Base-by-base conservation (phyloP, 2,888 invertebrate species). In the Drosophila anceps region DNA sequence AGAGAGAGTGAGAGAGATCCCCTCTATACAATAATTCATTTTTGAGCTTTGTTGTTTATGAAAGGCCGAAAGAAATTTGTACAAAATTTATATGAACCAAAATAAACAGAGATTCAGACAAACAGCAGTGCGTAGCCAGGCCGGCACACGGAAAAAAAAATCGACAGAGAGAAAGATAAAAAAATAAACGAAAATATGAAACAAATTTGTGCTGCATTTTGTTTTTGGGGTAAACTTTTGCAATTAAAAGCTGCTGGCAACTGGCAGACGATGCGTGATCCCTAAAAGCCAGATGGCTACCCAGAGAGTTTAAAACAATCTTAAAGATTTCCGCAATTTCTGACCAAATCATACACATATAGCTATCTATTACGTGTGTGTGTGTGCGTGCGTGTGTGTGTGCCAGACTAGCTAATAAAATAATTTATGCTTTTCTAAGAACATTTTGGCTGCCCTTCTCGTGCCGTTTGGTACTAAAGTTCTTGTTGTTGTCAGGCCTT, bases 1-100 rank as follows among this genome's bases (percentile, higher is more conserved):
- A 43, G 15, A 12, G 27, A 46, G 24, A n/a, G 20, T 37, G 53
- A 46, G 6, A 43, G 58, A 55, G 68, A 73, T 69, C 53, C 69
- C 57, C 74, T 60, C 63, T 50, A 71, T 67, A 37, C 82, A 54
- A 80, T 81, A 82, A 71, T 74, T 82, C 69, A 82, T 74, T 50
- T 64, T 46, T 67, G 67, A 82, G 82, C 79, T 81, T 79, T 79
- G 59, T 64, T 79, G 79, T 82, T 81, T 82, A 81, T 79, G 79
- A 79, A 82, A 72, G 80, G 79, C 72, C 70, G 18, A 64, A 58
- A 61, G 66, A 73, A 76, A 68, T 58, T 58, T 60, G 54, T 74
- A 70, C 54, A 66, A 58, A 68, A 75, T 75, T 65, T 71, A 78
- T 60, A 53, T 24, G 51, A 82, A 79, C 69, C 67, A 79, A 82